A percentile compares a stretch with the other conserved stretches of the same genome.
Conservation (phyloP, 2,113 vertebrate species). For the Calonectris borealis region DNA sequence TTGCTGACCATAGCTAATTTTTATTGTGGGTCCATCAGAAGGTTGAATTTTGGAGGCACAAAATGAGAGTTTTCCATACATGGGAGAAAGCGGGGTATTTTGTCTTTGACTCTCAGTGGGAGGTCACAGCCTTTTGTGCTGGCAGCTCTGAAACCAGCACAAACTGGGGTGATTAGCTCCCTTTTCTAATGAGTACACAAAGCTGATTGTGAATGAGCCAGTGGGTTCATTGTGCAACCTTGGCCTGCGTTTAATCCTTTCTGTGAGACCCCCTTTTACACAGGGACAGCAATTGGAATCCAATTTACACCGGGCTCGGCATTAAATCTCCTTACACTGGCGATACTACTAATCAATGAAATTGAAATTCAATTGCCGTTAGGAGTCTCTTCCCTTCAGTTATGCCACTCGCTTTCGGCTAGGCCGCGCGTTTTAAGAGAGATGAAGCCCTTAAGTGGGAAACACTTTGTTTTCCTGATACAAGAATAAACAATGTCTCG, state of each 20-base stretch:
- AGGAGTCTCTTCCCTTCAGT: conserved; percentile 20
- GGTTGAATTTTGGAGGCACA: conserved; percentile 15
- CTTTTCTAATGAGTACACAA: conserved; percentile 68
- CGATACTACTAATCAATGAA: conserved; percentile 44
- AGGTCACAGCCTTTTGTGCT: conserved; percentile 60
- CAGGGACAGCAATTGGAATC: conserved; percentile 60
- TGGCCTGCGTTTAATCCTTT: conserved; percentile 64
- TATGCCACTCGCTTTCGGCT: not conserved
- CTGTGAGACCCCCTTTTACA: conserved; percentile 50
- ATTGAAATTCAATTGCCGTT: conserved; percentile 40
- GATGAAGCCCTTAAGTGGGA: conserved; percentile 53
- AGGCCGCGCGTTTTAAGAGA: not conserved
- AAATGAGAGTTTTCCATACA: not conserved
- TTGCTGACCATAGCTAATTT: conserved; percentile 31
- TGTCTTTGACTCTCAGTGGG: conserved; percentile 54
- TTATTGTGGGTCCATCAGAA: not conserved
- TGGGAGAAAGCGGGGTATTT: conserved; percentile 17
- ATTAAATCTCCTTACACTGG: conserved; percentile 43
- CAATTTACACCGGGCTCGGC: conserved; percentile 38
- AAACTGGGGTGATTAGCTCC: conserved; percentile 62
- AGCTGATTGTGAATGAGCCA: conserved; percentile 67
- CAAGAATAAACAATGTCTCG: conserved; percentile 56
- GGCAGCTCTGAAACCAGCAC: conserved; percentile 41
- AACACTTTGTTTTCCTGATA: conserved; percentile 59
- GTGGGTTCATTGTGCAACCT: conserved; percentile 62